phyloP scores from a whole-genome alignment of 2,113 vertebrate species.

The Daboia siamensis region DNA sequence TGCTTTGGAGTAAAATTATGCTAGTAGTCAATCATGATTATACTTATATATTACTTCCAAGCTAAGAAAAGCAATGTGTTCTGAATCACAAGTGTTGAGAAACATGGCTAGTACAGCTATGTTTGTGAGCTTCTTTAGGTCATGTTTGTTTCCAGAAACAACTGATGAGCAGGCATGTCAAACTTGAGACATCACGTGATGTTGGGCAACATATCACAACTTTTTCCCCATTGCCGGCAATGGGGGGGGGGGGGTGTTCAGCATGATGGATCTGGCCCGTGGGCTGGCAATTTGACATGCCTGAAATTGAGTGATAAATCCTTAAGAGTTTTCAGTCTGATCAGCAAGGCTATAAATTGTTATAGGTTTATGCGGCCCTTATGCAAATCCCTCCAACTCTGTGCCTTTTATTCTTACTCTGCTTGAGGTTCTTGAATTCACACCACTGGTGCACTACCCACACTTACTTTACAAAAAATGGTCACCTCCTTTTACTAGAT shows the following conservation, averaged over 20 bases:
- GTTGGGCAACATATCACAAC: fast-evolving
- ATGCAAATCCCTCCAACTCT: background rate
- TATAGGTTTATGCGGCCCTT: background rate
- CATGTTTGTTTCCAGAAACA: background rate
- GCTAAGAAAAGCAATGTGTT: background rate
- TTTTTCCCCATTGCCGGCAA: no score
- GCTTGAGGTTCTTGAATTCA: background rate
- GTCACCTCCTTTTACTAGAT: background rate
- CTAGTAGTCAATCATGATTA: background rate
- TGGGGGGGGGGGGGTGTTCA: no score
- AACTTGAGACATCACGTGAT: no score
- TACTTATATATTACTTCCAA: background rate
- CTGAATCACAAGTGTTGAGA: background rate
- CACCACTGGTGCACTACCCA: background rate
- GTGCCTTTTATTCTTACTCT: background rate
- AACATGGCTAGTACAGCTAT: background rate
- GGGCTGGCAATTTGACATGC: no score
- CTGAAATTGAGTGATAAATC: background rate
- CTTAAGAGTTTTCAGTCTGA: background rate
- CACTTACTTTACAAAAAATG: background rate
- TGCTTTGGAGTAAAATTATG: background rate
- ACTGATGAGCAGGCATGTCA: no score
- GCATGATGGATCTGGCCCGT: no score
- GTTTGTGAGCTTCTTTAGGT: background rate
- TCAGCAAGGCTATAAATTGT: background rate